Conservation (phyloP, 2,113 vertebrate genomes). For the Marcusenius ussheri region DNA sequence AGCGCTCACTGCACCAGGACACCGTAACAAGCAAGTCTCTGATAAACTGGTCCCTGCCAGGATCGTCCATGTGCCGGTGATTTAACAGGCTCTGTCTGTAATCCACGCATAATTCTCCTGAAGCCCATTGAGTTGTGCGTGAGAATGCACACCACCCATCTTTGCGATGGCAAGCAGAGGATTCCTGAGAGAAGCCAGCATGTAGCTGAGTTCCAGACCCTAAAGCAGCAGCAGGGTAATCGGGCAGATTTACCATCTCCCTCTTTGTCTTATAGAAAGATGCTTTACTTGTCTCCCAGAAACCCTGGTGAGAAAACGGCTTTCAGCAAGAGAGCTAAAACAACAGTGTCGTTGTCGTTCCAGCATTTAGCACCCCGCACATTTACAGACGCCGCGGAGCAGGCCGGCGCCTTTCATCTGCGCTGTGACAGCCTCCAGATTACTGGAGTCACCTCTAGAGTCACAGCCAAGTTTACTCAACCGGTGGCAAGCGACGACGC, state of each 20-base stretch:
- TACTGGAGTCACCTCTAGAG: constrained; percentile 27
- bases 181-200: neutral
- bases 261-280: neutral
- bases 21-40: neutral
- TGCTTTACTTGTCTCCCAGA: neutral
- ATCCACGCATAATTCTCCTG: neutral
- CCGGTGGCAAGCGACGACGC: constrained; percentile 17
- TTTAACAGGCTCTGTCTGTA: neutral
- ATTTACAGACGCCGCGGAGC: neutral
- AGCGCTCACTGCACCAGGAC: neutral
- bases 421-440: constrained; percentile 6
- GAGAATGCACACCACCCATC: neutral
- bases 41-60: neutral
- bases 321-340: neutral
- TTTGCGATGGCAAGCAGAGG: neutral
- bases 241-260: neutral
- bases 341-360: neutral
- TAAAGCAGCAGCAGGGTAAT: neutral
- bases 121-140: neutral
- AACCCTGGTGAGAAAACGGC: neutral
- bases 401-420: neutral
- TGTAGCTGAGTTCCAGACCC: neutral
- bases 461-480: constrained; percentile 38
- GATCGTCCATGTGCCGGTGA: neutral
- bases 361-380: neutral